A percentile compares a stretch with the other conserved stretches of the same genome.
phyloP scores from a whole-genome alignment of 92 coral and sea anemone species.

The Porites cylindrica region DNA sequence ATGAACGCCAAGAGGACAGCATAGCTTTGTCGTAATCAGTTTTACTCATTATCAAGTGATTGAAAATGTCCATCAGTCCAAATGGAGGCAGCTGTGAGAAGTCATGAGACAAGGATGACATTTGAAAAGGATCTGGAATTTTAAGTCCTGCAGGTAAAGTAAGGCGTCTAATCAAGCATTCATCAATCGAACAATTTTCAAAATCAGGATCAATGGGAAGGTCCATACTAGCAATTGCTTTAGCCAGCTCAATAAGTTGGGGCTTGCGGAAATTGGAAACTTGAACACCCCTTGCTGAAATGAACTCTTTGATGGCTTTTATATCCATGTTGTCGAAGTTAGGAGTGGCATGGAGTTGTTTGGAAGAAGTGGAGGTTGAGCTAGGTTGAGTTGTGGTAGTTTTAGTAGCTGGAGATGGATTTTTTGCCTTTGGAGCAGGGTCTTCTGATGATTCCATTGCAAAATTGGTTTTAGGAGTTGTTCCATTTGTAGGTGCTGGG shows the following conservation, averaged over 20 bases:
- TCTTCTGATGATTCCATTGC: no score
- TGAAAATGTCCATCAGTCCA: conserved; percentile 82
- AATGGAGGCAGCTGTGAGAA: conserved; percentile 80
- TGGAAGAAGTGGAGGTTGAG: conserved; percentile 2
- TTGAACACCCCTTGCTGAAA: conserved; percentile 48
- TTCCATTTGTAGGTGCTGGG: no score
- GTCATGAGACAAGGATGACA: conserved; percentile 75
- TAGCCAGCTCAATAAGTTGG: conserved; percentile 41
- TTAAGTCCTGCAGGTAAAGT: conserved; percentile 65
- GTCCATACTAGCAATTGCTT: conserved; percentile 39
- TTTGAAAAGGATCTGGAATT: conserved; percentile 70
- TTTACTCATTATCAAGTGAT: conserved; percentile 78
- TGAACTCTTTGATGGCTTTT: conserved; percentile 44
- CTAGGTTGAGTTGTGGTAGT: conserved; percentile 1
- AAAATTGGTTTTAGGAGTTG: no score
- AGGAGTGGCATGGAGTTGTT: not conserved
- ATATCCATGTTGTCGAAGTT: conserved; percentile 27
- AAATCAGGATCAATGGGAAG: conserved; percentile 66
- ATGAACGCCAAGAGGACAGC: conserved; percentile 73
- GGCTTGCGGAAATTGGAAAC: conserved; percentile 53
- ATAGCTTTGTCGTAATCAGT: conserved; percentile 73
- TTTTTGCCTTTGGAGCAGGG: not conserved
- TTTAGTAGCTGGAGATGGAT: conserved; percentile 18
- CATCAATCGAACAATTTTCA: conserved; percentile 55
- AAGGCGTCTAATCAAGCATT: conserved; percentile 52